Evolutionary conservation across 2,797 vertebrate genomes (phyloP).

Genomic region (Pipistrellus nathusii): DNA sequence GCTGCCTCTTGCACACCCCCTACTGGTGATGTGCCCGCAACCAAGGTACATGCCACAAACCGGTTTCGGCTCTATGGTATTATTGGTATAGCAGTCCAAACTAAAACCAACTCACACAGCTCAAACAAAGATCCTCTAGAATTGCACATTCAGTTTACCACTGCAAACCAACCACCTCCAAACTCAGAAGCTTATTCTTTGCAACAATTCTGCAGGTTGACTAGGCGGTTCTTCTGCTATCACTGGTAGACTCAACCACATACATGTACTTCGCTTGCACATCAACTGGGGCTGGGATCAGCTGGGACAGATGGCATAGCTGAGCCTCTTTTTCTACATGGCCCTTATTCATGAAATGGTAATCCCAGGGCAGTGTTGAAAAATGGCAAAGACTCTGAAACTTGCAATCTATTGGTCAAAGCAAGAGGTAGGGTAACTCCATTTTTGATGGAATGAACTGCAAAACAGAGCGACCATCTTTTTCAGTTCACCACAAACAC

Average conservation of each 20-base stretch:
- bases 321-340: not conserved
- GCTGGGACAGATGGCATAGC: not conserved
- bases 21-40: no score
- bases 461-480: not conserved
- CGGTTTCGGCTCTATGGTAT: not conserved
- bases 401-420: not conserved
- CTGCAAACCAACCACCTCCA: constrained; percentile 55
- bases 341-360: not conserved
- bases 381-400: not conserved
- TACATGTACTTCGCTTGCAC: not conserved
- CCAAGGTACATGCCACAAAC: no score
- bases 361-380: not conserved
- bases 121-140: constrained; percentile 57
- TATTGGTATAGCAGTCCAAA: not conserved
- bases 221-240: not conserved
- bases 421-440: not conserved
- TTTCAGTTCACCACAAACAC: not conserved
- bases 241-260: not conserved
- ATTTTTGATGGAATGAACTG: not conserved
- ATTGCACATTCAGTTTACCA: not conserved
- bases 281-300: not conserved
- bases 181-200: constrained; percentile 59
- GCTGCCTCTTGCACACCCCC: no score
- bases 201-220: constrained; percentile 27
- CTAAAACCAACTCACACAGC: not conserved